A percentile compares a stretch with the other conserved stretches of the same genome.
These are phyloP conservation scores for Phymanthus crucifer DNA, from an alignment of 92 coral and sea anemone species.

Conservation along the genomic window DNA sequence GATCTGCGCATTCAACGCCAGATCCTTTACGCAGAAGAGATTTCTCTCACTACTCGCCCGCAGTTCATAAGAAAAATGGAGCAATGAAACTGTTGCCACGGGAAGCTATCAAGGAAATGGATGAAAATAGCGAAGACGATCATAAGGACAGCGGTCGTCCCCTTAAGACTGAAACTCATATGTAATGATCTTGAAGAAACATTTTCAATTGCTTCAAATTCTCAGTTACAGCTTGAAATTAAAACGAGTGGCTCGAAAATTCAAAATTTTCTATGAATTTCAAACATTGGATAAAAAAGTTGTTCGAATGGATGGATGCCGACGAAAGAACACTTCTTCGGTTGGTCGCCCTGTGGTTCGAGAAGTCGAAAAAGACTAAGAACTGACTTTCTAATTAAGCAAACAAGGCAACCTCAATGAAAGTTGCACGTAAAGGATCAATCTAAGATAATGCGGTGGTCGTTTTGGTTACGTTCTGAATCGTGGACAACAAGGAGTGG, in stretches of 20 bases:
- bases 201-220: neutral
- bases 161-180: slow-evolving; percentile 25
- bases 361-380: neutral
- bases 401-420: neutral
- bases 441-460: neutral
- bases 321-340: neutral
- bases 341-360: neutral
- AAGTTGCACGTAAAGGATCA: neutral
- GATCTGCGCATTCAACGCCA: slow-evolving; percentile 38
- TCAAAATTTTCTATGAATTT: neutral
- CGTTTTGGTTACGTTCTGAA: neutral
- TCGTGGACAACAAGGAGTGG: neutral
- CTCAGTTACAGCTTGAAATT: neutral
- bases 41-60: slow-evolving; percentile 26
- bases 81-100: slow-evolving; percentile 33
- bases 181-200: neutral
- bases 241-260: neutral
- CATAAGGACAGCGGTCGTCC: slow-evolving; percentile 34
- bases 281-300: neutral
- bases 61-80: slow-evolving; percentile 46
- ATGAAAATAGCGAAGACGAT: slow-evolving; percentile 51
- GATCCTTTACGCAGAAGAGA: slow-evolving; percentile 35
- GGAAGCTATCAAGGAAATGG: slow-evolving; percentile 62
- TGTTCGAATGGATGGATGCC: neutral
- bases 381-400: neutral